Conservation (phyloP, 2,113 vertebrate species). For the Irena cyanogastra region DNA sequence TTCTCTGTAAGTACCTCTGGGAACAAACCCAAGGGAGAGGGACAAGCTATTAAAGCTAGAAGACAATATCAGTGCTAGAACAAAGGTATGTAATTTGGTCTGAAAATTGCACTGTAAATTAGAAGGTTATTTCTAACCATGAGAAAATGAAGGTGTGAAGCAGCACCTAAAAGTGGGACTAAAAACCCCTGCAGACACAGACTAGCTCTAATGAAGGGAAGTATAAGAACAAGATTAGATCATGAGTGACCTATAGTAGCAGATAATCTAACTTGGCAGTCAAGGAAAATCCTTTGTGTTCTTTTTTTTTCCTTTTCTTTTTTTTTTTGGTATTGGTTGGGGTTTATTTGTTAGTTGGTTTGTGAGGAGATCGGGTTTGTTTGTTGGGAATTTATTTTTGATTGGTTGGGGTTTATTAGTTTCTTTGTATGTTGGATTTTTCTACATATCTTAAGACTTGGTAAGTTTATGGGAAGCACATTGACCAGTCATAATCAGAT, state of each 20-base stretch:
- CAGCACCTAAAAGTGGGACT: background rate
- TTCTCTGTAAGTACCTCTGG: background rate
- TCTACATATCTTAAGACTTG: background rate
- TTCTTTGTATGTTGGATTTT: background rate
- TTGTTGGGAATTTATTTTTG: background rate
- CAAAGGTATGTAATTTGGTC: slow-evolving; percentile 11
- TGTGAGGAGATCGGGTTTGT: background rate
- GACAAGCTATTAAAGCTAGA: background rate
- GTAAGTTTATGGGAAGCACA: background rate
- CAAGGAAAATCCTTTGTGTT: background rate
- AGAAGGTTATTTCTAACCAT: background rate
- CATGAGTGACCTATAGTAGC: background rate
- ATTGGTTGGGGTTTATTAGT: fast-evolving
- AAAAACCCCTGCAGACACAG: background rate
- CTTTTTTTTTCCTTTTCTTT: fast-evolving
- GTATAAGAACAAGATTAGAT: background rate
- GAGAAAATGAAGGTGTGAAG: slow-evolving; percentile 17
- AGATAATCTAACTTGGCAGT: background rate
- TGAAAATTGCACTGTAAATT: slow-evolving; percentile 32
- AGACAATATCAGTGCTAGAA: background rate
- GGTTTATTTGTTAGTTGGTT: fast-evolving
- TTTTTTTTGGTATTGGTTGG: too few relatives aligned
- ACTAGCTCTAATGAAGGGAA: background rate
- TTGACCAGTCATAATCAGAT: background rate
- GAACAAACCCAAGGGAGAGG: background rate